Base-by-base conservation (phyloP, 2,888 invertebrate species). In the Meghimatium bilineatum region DNA sequence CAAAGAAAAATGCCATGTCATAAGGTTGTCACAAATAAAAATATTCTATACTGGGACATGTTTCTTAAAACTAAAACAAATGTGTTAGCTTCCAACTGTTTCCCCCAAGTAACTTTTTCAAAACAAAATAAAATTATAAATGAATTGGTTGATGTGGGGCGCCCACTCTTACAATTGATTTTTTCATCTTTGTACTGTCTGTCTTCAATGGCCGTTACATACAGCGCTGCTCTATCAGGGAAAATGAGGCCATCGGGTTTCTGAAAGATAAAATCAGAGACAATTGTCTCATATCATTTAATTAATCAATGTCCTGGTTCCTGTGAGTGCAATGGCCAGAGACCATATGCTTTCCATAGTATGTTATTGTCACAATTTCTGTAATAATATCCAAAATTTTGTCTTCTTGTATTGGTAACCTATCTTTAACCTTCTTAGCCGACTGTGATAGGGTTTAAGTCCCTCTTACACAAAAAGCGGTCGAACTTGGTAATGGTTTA, bases 181-280 rank as follows among this genome's bases (percentile, higher is more conserved):
- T 99, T 99, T 94, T 99, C 99, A 92, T 99, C 99, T 94, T 99
- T 99, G 95, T 99, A 99, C 94, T 99, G 99, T 34, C 99, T 95
- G 94, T 99, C 99, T 94, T 95, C 95, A 87, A 95, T 95, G 74
- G 94, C 95, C 87, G 97, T 97, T 82, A 99, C 96, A 94, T 97
- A 99, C 69, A 99, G 95, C 1, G 98, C 98, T 87, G 99, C 99
- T 92, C 97, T 93, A 92, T 96, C 96, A 0, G 99, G 99, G 94
- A 99, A 98, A 90, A 99, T 95, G 95, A 98, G 96, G 84, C 99
- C 99, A 91, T 96, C 97, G 1, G 96, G 95, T 88, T 96, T 96
- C 94, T 94, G 89, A 89, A 87, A 69, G 52, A 81, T 44, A 79
- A 69, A 71, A 34, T 66, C 56, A 81, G 69, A n/a, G 63, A 63